Conservation (phyloP, 1,140 invertebrate genomes). For the Lasaia peninsularis region DNA sequence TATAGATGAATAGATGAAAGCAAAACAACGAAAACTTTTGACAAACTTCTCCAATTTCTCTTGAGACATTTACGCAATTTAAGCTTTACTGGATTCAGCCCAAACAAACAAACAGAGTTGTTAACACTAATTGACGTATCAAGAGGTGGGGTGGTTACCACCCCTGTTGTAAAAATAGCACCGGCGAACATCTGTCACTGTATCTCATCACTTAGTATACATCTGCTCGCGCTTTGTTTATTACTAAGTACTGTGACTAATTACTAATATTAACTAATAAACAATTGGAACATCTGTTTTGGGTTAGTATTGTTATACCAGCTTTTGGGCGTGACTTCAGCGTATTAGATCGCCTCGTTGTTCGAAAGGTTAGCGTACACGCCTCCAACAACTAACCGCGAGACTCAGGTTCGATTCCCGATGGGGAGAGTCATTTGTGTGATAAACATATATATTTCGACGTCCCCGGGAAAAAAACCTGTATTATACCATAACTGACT, state of each 20-base stretch:
- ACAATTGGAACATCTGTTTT: not conserved
- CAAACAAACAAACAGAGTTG: constrained; percentile 4
- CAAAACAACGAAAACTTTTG: not conserved
- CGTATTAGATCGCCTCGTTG: too few relatives aligned
- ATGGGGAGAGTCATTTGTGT: too few relatives aligned
- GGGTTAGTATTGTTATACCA: not conserved
- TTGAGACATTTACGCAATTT: not conserved
- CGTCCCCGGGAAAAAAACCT: too few relatives aligned
- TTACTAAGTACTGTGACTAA: not conserved
- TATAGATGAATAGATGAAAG: too few relatives aligned
- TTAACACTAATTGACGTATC: constrained; percentile 25
- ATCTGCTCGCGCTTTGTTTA: constrained; percentile 18
- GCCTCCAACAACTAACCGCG: too few relatives aligned
- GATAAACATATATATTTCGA: too few relatives aligned
- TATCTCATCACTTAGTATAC: constrained; percentile 20
- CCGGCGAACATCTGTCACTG: constrained; percentile 31
- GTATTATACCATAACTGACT: too few relatives aligned
- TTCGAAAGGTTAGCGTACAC: too few relatives aligned
- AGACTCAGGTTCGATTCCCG: too few relatives aligned
- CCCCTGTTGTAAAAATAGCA: constrained; percentile 28
- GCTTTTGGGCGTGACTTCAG: too few relatives aligned
- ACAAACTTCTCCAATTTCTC: not conserved
- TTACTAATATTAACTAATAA: not conserved
- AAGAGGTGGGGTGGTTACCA: constrained; percentile 19
- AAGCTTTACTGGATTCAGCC: not conserved